Percentiles rank a stretch among this genome's conserved stretches.
These are phyloP conservation scores for Eupristina koningsbergeri DNA, from an alignment of 1,140 invertebrate genomes.

Conservation along the genomic window DNA sequence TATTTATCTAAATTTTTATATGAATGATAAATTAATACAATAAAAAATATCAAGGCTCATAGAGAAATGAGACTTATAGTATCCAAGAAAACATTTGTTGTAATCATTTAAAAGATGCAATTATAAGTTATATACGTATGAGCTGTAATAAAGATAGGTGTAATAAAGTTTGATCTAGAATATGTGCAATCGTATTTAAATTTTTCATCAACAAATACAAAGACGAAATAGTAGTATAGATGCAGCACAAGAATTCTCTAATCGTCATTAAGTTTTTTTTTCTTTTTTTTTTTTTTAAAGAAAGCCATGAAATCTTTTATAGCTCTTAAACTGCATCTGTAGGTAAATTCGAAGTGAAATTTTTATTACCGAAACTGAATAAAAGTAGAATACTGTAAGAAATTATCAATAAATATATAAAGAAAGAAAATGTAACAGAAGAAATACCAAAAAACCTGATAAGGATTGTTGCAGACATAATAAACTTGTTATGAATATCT, in stretches of 20 bases:
- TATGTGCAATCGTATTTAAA: background rate
- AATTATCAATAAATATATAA: background rate
- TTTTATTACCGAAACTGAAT: background rate
- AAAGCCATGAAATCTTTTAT: constrained; percentile 3
- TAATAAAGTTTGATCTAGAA: background rate
- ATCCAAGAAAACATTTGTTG: too few relatives aligned
- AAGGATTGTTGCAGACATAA: too few relatives aligned
- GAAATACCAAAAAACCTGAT: background rate
- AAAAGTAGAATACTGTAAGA: background rate
- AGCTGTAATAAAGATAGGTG: background rate
- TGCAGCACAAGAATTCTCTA: background rate
- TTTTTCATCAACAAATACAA: constrained; percentile 10
- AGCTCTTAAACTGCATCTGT: background rate
- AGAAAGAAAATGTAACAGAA: background rate
- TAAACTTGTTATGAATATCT: too few relatives aligned
- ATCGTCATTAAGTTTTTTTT: constrained; percentile 17
- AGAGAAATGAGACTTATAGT: too few relatives aligned
- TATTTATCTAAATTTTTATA: too few relatives aligned
- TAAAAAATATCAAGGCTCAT: too few relatives aligned
- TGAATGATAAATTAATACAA: too few relatives aligned
- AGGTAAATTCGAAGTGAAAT: background rate
- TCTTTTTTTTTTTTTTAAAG: background rate
- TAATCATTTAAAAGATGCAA: too few relatives aligned
- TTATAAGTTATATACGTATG: too few relatives aligned
- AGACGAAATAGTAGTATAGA: background rate